Evolutionary conservation across 2,113 vertebrate genomes (phyloP), one percentile per base, ranked within the genome.

Genomic region (Phodopus roborovskii): DNA sequence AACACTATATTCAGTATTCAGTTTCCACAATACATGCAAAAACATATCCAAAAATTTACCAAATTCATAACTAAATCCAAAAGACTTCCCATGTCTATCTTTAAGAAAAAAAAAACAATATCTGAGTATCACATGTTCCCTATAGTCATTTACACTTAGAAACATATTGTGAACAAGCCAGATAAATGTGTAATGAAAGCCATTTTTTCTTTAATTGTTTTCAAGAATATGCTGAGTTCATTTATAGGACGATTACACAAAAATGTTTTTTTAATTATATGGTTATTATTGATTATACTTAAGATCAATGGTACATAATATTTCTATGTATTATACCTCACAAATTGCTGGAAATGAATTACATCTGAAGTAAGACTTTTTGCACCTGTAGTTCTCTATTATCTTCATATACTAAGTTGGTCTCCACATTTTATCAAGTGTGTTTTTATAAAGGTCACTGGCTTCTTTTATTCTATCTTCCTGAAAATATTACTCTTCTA

Each of bases 181-280:
- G 6, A 7, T 16, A 15, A 4, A 15, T 39, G 22, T 60, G 22
- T 60, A 12, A 82, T 9, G 4, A 1, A 82, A 26, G 12, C 24
- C 16, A 66, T 60, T 79, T 92, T 84, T 83, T 19, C 13, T 81
- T 6, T 45, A 1, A 74, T 75, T 62, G 68, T 93, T 91, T 93
- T 62, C 48, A 94, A 86, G 8, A 20, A 2, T 6, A 24, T 39
- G 81, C 30, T 92, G 73, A 60, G 11, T 74, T 90, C 19, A 13
- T 39, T 64, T 77, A 78, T 2, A 50, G 9, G 4, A 84, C 33
- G 75, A 30, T 53, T 8, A 39, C 24, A 89, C 30, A 64, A 48
- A 33, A 84, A 74, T 74, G 11, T 45, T 68, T 94, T 96, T 90
- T 86, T 93, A 64, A 53, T 87, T 83, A 82, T 83, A 30, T 73